Percentiles rank a stretch among this genome's conserved stretches.
These are phyloP conservation scores for Gisinianus flammeolus DNA, from an alignment of 2,888 invertebrate genomes.

Conservation along the genomic window DNA sequence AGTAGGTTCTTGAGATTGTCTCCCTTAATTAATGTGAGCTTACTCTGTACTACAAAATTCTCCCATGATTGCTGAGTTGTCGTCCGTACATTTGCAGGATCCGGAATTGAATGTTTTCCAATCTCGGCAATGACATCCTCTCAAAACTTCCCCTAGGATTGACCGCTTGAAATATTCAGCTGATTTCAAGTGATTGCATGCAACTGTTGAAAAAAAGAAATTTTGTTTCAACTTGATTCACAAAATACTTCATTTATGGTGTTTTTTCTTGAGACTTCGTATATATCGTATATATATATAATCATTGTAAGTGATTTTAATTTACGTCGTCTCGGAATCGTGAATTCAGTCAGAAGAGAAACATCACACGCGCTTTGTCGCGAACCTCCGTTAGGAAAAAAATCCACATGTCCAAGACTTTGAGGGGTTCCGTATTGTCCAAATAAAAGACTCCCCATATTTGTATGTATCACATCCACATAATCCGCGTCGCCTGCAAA, in stretches of 20 bases:
- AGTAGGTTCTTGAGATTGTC: neutral
- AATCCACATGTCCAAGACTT: slow-evolving; percentile 44
- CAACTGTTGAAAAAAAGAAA: slow-evolving; percentile 39
- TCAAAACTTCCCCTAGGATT: slow-evolving; percentile 45
- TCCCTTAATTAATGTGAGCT: too few relatives aligned
- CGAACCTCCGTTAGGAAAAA: slow-evolving; percentile 49
- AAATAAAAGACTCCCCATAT: slow-evolving; percentile 49
- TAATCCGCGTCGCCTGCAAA: slow-evolving; percentile 70
- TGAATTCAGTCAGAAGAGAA: slow-evolving; percentile 50
- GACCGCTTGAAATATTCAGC: slow-evolving; percentile 52
- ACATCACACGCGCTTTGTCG: slow-evolving; percentile 52
- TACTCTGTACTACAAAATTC: slow-evolving; percentile 36
- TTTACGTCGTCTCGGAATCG: slow-evolving; percentile 51
- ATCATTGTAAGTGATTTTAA: too few relatives aligned
- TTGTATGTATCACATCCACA: slow-evolving; percentile 67
- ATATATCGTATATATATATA: too few relatives aligned
- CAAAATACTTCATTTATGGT: neutral
- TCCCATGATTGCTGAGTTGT: slow-evolving; percentile 40
- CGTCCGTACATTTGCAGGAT: slow-evolving; percentile 39
- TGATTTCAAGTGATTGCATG: slow-evolving; percentile 54
- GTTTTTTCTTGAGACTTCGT: too few relatives aligned
- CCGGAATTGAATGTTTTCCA: slow-evolving; percentile 47
- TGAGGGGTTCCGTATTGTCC: slow-evolving; percentile 50
- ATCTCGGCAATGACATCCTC: slow-evolving; percentile 46
- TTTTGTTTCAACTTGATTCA: neutral